Percentiles rank a stretch among this genome's conserved stretches.
phyloP scores from a whole-genome alignment of 2,888 invertebrate species.

The Polydrusus tereticollis region DNA sequence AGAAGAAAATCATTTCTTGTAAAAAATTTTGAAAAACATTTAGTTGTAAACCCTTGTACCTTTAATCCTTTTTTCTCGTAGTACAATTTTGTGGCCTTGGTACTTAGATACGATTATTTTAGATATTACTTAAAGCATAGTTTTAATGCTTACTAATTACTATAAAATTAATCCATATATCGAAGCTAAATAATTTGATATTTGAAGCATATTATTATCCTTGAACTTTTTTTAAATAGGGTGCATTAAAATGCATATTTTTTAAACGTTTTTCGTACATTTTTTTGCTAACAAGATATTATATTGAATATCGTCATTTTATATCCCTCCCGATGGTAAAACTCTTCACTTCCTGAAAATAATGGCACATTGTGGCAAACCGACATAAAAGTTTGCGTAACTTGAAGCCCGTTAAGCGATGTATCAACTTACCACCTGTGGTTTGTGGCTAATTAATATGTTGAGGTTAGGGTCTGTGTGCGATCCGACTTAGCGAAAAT shows the following conservation, averaged over 20 bases:
- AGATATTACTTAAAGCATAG: no score
- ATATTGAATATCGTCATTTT: background rate
- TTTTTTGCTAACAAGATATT: background rate
- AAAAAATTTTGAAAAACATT: no score
- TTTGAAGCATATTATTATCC: no score
- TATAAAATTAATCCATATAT: no score
- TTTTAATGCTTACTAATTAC: no score
- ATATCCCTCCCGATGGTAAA: background rate
- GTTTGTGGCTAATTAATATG: conserved; percentile 37
- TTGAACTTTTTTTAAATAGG: no score
- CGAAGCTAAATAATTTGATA: no score
- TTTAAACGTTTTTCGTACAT: background rate
- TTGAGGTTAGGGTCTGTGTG: conserved; percentile 27
- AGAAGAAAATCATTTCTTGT: no score
- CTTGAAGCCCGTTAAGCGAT: conserved; percentile 18
- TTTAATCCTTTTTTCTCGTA: no score
- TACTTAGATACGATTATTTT: no score
- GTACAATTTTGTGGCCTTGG: no score
- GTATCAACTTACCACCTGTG: conserved; percentile 37
- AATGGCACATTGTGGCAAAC: conserved; percentile 10
- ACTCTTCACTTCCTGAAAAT: background rate
- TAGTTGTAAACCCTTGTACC: no score
- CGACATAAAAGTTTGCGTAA: conserved; percentile 14
- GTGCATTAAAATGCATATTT: background rate
- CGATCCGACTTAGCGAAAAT: conserved; percentile 9